A percentile compares a stretch with the other conserved stretches of the same genome.
phyloP scores from a whole-genome alignment of 2,888 invertebrate species.

The Netelia virgata region DNA sequence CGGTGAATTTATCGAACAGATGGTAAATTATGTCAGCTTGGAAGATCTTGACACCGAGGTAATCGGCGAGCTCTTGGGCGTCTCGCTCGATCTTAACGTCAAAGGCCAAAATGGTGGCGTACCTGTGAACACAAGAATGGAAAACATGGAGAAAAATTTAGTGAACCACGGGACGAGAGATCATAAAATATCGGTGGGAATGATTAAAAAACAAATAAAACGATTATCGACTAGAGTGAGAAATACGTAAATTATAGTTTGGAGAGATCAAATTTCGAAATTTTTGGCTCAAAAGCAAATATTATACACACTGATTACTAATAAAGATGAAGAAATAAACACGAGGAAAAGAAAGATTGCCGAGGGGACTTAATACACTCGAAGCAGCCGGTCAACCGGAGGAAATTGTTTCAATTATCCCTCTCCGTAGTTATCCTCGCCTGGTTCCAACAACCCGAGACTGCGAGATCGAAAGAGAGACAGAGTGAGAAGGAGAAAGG shows the following conservation, averaged over 20 bases:
- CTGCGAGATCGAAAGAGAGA: conserved; percentile 1
- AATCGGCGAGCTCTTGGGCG: conserved; percentile 98
- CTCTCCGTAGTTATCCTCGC: conserved; percentile 9
- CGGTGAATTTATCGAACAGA: conserved; percentile 98
- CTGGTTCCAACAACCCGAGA: not conserved
- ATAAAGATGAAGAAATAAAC: not conserved
- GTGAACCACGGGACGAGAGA: no score
- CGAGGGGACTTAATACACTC: not conserved
- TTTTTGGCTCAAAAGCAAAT: no score
- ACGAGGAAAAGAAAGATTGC: not conserved
- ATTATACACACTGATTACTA: no score
- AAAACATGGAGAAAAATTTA: conserved; percentile 25
- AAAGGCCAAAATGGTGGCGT: conserved; percentile 99
- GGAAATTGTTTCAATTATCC: conserved; percentile 52
- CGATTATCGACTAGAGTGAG: no score
- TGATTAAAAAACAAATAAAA: no score
- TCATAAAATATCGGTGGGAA: no score
- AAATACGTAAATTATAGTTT: no score
- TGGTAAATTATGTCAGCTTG: conserved; percentile 99
- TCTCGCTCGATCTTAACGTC: conserved; percentile 99
- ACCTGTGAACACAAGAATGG: conserved; percentile 86
- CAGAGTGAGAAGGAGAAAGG: not conserved
- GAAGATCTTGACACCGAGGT: conserved; percentile 97
- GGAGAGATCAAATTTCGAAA: no score
- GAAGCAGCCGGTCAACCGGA: conserved; percentile 17